Conservation (phyloP, 2,113 vertebrate genomes). For the Ivindomyrus marchei region DNA sequence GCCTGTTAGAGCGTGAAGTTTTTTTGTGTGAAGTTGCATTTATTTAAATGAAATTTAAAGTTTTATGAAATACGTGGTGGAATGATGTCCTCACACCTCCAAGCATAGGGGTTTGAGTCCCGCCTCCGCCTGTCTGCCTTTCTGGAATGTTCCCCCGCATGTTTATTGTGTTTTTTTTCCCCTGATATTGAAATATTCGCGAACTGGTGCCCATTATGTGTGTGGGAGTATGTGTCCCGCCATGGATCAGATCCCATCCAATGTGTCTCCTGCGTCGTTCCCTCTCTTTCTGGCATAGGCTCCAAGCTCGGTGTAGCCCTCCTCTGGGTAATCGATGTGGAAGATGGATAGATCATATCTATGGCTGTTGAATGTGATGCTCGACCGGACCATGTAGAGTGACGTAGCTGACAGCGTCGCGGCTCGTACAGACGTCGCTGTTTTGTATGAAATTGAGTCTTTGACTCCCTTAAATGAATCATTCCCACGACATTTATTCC, state of each 20-base stretch:
- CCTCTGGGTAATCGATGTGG: neutral
- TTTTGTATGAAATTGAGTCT: neutral
- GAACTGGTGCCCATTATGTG: neutral
- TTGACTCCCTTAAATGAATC: neutral
- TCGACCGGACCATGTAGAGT: neutral
- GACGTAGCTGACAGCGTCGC: neutral
- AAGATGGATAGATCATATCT: neutral
- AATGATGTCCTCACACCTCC: neutral
- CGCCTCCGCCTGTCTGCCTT: neutral
- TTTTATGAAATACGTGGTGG: neutral
- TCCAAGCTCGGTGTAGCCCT: neutral
- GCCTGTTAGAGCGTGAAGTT: constrained; percentile 55
- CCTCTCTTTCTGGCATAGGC: neutral
- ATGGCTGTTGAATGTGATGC: neutral
- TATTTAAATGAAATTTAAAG: constrained; percentile 41
- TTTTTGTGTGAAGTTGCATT: constrained; percentile 19
- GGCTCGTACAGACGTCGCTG: neutral
- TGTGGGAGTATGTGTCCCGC: neutral
- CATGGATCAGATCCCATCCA: neutral
- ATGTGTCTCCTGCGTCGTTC: neutral
- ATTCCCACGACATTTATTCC: neutral
- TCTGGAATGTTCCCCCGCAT: neutral
- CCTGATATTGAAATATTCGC: neutral
- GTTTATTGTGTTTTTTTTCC: neutral
- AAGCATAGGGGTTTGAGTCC: neutral